These are phyloP conservation scores for Liparis tanakae DNA, from an alignment of 2,797 vertebrate genomes.

Conservation along the genomic window DNA sequence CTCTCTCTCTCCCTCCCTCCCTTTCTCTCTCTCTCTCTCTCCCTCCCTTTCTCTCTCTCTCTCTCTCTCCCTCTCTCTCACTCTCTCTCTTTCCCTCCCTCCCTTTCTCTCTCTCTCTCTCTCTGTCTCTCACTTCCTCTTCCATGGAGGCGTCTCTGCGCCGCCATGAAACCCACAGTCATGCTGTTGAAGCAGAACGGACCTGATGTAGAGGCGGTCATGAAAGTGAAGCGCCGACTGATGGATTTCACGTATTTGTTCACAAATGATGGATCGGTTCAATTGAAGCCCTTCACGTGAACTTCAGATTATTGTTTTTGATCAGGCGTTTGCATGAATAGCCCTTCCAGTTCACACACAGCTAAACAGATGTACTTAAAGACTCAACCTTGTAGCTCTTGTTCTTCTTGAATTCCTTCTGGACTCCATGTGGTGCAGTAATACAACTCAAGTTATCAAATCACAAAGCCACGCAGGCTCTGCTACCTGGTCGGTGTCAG, in stretches of 20 bases:
- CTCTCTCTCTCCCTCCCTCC: too few species aligned
- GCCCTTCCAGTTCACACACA: not conserved
- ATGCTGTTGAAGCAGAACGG: constrained; percentile 12
- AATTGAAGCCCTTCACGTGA: not conserved
- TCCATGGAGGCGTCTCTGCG: constrained; percentile 22
- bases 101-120: too few species aligned
- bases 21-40: too few species aligned
- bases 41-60: too few species aligned
- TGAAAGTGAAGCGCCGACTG: not conserved
- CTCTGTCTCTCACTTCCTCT: constrained; percentile 78
- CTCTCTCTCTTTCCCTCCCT: too few species aligned
- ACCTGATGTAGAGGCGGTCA: not conserved
- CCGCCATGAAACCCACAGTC: constrained; percentile 12
- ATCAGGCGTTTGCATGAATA: not conserved
- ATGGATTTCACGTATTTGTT: not conserved
- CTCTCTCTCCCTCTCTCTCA: constrained; percentile 64
- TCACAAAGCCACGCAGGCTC: too few species aligned
- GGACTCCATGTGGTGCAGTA: too few species aligned
- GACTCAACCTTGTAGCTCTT: not conserved
- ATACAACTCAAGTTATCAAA: too few species aligned
- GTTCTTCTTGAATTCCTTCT: not conserved
- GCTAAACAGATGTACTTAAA: not conserved
- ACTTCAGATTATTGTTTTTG: not conserved
- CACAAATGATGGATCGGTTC: not conserved
- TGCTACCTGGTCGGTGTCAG: too few species aligned